phyloP scores from a whole-genome alignment of 2,113 vertebrate species.

The Muntiacus reevesi region DNA sequence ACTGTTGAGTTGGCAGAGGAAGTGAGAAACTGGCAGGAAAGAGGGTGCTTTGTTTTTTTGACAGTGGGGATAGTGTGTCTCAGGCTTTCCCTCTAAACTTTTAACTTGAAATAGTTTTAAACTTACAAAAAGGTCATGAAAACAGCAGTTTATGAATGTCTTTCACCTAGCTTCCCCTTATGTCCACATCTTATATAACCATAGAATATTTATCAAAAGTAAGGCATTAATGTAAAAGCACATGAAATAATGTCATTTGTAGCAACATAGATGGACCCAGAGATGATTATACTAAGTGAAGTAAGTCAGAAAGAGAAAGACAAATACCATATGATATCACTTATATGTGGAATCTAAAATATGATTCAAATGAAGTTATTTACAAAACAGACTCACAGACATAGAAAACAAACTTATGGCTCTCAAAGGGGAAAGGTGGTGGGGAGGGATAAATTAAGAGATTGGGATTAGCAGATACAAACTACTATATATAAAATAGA shows the following conservation, averaged over 20 bases:
- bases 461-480: background rate
- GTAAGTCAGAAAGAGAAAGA: background rate
- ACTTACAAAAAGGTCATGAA: background rate
- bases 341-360: background rate
- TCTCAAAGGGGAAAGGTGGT: background rate
- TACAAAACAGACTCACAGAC: background rate
- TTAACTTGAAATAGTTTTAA: slow-evolving; percentile 31
- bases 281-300: background rate
- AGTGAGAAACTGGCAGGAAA: background rate
- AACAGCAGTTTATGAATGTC: background rate
- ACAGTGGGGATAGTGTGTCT: background rate
- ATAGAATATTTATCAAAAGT: background rate
- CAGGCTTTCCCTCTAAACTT: background rate
- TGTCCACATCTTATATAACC: background rate
- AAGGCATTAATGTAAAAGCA: background rate
- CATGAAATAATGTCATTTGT: background rate
- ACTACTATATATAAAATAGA: background rate
- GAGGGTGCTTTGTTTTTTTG: background rate
- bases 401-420: background rate
- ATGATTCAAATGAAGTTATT: background rate
- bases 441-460: background rate
- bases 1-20: slow-evolving; percentile 41
- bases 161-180: background rate
- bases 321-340: background rate
- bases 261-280: background rate